Evolutionary conservation across 2,888 invertebrate genomes (phyloP), one percentile per base, ranked within the genome.

Genomic region (Thereva nobilitata): DNA sequence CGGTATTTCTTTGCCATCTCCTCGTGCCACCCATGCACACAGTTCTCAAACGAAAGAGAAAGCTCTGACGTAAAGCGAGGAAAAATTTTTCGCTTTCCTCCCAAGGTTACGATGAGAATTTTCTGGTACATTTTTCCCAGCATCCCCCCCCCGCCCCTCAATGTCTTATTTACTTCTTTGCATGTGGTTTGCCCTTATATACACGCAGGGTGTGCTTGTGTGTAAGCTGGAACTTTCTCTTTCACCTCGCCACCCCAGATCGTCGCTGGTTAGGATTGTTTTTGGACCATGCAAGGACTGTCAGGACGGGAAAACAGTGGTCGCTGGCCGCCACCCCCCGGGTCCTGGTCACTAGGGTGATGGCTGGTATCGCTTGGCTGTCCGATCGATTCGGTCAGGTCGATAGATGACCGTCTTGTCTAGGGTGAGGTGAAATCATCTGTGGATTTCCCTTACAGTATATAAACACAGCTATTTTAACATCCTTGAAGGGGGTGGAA

Each of bases 51-150:
- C 41, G 61, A 61, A 61, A 61, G 61, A 61, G 61, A 61, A 61
- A 61, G 61, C 61, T 61, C 9, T 42, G 6, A 49, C 34, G 40
- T 38, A 38, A 50, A 45, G 41, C 34, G 5, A 56, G 35, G 40
- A 35, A 61, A 61, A 61, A 61, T 50, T 41, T 61, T 61, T 61
- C 61, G 50, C 61, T 61, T 61, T 61, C 61, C 50, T 44, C 50
- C 7, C 61, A 61, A 61, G 61, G 61, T 61, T 61, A 61, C 61
- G 50, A 61, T 50, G 61, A 61, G 61, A 61, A 49, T 50, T 37
- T 23, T 61, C 50, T 40, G 50, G 49, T 49, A 38, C 10, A 23
- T 23, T 41, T 61, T 61, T 23, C 50, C 41, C 61, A 61, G 40
- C 61, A 34, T 61, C 61, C 61, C 50, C 42, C 55, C 9, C 23